Evolutionary conservation across 2,797 vertebrate species (phyloP).

Genomic region (Todus mexicanus): DNA sequence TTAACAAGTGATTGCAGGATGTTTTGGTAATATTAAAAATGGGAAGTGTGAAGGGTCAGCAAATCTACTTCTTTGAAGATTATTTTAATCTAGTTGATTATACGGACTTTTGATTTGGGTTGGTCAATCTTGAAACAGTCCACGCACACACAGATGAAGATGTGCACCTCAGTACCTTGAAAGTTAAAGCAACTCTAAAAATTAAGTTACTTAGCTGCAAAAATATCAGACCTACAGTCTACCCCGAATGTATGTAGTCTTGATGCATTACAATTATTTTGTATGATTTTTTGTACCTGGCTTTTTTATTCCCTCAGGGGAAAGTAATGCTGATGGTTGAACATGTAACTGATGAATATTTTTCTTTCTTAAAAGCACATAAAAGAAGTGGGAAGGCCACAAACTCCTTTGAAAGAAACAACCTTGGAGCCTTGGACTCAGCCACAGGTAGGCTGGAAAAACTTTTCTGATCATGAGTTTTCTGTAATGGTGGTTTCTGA

Average conservation of each 20-base stretch:
- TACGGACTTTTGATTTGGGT: not conserved
- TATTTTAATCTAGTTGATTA: not conserved
- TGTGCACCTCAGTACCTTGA: not conserved
- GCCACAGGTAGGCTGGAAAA: constrained; percentile 67
- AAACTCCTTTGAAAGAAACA: constrained; percentile 71
- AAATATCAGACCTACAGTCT: not conserved
- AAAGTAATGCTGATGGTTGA: not conserved
- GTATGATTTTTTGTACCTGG: not conserved
- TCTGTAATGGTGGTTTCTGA: not conserved
- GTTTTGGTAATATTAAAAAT: not conserved
- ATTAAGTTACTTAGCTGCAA: not conserved
- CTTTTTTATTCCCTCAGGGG: not conserved
- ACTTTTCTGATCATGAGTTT: not conserved
- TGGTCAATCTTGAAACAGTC: not conserved
- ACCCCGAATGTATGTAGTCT: not conserved
- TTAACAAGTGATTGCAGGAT: not conserved
- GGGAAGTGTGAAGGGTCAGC: not conserved
- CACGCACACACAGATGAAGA: not conserved
- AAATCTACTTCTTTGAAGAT: not conserved
- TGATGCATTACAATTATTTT: not conserved
- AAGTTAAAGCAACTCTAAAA: not conserved
- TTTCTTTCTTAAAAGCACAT: constrained; percentile 55
- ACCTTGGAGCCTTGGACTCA: constrained; percentile 71
- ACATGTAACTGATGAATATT: not conserved
- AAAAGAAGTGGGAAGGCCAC: constrained; percentile 66